These are phyloP conservation scores for Onychomys arenicola DNA, from an alignment of 2,797 vertebrate species.

Conservation along the genomic window DNA sequence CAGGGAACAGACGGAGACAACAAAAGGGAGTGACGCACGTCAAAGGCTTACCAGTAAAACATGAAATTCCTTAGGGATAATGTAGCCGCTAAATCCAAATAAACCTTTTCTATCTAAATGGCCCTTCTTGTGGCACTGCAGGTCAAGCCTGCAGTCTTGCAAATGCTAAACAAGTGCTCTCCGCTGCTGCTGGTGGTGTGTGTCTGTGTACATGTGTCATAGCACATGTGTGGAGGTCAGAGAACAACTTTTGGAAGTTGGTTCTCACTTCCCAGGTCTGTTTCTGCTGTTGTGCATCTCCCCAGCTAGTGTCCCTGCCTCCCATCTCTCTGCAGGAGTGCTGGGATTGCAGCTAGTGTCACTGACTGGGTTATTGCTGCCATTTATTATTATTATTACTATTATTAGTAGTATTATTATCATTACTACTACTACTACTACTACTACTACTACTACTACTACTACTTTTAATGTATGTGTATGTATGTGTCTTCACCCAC, in stretches of 20 bases:
- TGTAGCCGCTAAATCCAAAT: not conserved
- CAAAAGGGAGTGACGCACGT: not conserved
- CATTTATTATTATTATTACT: not conserved
- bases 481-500: not conserved
- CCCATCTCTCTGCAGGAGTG: not conserved
- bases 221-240: not conserved
- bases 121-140: not conserved
- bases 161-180: not conserved
- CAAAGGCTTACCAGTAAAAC: not conserved
- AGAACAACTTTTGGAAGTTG: not conserved
- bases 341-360: not conserved
- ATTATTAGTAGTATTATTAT: not conserved
- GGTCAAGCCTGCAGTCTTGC: not conserved
- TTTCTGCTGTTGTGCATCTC: not conserved
- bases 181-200: not conserved
- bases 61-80: not conserved
- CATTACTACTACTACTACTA: too few species aligned
- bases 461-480: not conserved
- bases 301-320: not conserved
- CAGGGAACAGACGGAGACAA: not conserved
- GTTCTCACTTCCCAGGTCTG: not conserved
- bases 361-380: not conserved
- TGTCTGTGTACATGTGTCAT: too few species aligned
- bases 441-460: not conserved
- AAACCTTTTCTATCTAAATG: not conserved